These are phyloP conservation scores for Pogonocichla stellata DNA, from an alignment of 2,113 vertebrate genomes.

Conservation along the genomic window DNA sequence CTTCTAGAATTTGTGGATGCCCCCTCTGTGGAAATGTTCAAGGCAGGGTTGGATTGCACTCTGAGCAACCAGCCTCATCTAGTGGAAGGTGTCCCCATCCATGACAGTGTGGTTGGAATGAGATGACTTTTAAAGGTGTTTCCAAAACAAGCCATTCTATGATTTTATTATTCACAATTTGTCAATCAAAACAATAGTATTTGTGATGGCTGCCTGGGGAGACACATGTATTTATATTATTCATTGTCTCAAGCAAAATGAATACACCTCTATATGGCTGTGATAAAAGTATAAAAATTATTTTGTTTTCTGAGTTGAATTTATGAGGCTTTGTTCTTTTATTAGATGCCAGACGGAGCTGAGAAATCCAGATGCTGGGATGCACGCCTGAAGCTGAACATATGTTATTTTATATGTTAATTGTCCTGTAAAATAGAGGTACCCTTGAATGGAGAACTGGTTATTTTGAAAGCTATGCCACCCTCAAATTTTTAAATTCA, in stretches of 20 bases:
- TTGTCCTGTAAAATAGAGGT: background rate
- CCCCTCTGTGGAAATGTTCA: background rate
- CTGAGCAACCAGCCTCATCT: background rate
- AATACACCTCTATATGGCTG: background rate
- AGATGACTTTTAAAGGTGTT: background rate
- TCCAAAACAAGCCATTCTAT: background rate
- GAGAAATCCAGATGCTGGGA: background rate
- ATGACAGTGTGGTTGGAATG: rapidly evolving
- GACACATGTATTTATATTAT: background rate
- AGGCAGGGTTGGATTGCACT: background rate
- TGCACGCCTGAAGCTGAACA: background rate
- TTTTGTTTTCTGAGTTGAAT: background rate
- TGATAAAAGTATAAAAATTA: background rate
- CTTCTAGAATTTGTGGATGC: background rate
- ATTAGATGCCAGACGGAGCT: background rate
- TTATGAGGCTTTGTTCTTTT: background rate
- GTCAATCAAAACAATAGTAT: background rate
- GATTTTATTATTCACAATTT: background rate
- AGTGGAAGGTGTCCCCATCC: background rate
- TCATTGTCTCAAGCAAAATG: background rate
- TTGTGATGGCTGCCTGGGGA: background rate
- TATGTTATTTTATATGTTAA: background rate
- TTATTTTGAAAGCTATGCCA: background rate
- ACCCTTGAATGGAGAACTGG: background rate
- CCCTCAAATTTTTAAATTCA: background rate